Evolutionary conservation across 2,888 invertebrate genomes (phyloP).

Genomic region (Orchesella flavescens): DNA sequence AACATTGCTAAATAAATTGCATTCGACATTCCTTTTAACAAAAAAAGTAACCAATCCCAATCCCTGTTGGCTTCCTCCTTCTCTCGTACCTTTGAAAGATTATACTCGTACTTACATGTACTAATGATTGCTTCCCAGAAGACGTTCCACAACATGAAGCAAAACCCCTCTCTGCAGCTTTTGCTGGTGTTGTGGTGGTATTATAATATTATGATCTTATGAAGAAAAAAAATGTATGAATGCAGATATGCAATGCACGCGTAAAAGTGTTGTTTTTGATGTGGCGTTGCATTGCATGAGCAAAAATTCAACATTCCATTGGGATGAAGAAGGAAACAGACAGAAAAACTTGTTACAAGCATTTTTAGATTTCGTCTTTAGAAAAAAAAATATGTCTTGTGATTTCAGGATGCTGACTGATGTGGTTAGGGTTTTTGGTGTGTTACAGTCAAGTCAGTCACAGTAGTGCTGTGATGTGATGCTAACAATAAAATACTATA

Average conservation of each 20-base stretch:
- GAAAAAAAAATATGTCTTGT: background rate
- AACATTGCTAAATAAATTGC: conserved; percentile 49
- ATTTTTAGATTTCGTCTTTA: too few relatives aligned
- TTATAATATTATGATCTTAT: too few relatives aligned
- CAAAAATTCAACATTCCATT: background rate
- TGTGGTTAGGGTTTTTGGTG: too few relatives aligned
- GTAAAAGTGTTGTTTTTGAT: too few relatives aligned
- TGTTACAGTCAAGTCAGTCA: too few relatives aligned
- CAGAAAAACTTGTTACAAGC: background rate
- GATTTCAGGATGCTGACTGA: background rate
- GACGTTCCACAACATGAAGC: conserved; percentile 37
- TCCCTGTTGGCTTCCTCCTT: conserved; percentile 28
- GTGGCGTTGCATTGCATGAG: too few relatives aligned
- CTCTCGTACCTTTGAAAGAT: conserved; percentile 14
- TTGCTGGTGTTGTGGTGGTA: too few relatives aligned
- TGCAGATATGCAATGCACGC: too few relatives aligned
- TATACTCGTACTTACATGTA: background rate
- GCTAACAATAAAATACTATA: too few relatives aligned
- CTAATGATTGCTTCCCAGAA: conserved; percentile 49
- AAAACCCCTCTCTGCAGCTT: background rate
- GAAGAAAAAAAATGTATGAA: too few relatives aligned
- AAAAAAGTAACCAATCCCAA: conserved; percentile 30
- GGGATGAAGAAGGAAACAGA: conserved; percentile 8
- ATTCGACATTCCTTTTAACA: conserved; percentile 38
- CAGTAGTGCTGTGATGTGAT: too few relatives aligned